phyloP scores from a whole-genome alignment of 2,797 vertebrate species.

The Rhincodon typus region DNA sequence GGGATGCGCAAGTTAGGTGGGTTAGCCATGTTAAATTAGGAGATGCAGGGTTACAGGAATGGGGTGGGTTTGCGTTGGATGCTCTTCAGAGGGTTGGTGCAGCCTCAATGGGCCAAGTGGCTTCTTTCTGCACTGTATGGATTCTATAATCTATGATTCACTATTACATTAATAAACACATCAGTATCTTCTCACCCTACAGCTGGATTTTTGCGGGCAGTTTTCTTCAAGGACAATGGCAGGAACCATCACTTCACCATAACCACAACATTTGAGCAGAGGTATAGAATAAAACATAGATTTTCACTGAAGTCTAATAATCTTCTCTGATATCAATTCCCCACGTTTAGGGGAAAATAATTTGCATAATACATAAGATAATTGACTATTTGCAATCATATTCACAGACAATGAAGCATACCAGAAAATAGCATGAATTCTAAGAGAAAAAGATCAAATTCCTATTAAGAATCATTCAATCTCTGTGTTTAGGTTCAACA shows the following conservation, averaged over 20 bases:
- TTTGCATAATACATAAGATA: not conserved
- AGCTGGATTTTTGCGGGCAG: not conserved
- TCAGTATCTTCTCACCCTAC: not conserved
- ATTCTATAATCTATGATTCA: no score
- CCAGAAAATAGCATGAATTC: not conserved
- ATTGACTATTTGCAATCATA: not conserved
- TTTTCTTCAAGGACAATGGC: not conserved
- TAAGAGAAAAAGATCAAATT: not conserved
- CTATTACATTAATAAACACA: no score
- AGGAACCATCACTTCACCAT: not conserved
- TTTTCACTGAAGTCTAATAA: not conserved
- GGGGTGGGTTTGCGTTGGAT: no score
- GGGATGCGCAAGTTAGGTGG: no score
- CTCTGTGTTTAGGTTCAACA: not conserved
- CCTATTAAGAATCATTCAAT: not conserved
- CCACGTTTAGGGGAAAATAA: not conserved
- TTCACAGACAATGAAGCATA: not conserved
- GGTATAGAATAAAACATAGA: not conserved
- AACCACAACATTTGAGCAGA: not conserved
- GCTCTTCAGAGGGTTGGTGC: no score
- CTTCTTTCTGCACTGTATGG: no score
- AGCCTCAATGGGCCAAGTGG: no score
- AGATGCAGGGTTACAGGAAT: no score
- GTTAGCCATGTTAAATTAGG: no score
- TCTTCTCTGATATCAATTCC: not conserved